phyloP scores from a whole-genome alignment of 2,113 vertebrate genomes.

The Thomomys bottae region DNA sequence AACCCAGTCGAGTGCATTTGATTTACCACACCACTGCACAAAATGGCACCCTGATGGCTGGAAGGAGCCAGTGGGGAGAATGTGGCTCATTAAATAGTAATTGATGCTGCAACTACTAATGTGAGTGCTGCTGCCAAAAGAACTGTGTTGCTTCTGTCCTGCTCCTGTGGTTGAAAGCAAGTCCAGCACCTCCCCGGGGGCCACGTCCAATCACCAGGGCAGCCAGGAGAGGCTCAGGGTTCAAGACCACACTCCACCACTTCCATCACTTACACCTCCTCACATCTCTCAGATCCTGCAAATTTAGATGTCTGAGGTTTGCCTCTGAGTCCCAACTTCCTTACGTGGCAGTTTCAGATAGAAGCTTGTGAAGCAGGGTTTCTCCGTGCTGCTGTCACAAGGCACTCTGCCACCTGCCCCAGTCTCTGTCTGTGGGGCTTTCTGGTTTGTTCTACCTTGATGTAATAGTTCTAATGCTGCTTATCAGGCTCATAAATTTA shows the following conservation, averaged over 20 bases:
- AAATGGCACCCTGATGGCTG: slow-evolving; percentile 64
- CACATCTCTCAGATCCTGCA: neutral
- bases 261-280: neutral
- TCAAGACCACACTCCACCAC: neutral
- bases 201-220: neutral
- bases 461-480: neutral
- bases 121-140: slow-evolving; percentile 17
- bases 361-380: neutral
- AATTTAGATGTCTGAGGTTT: slow-evolving; percentile 16
- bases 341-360: neutral
- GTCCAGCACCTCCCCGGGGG: neutral
- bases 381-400: neutral
- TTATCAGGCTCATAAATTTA: neutral
- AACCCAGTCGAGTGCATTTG: slow-evolving; percentile 30
- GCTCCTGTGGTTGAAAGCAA: neutral
- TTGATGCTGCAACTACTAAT: slow-evolving; percentile 41
- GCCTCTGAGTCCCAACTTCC: neutral
- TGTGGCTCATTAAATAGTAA: slow-evolving; percentile 65
- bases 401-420: neutral
- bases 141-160: slow-evolving; percentile 14
- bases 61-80: slow-evolving; percentile 54
- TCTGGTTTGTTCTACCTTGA: slow-evolving; percentile 17
- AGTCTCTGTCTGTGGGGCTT: neutral
- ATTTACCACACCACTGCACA: slow-evolving; percentile 57
- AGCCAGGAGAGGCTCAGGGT: fast-evolving